Evolutionary conservation across 2,113 vertebrate species (phyloP), one percentile per base, ranked within the genome.

Genomic region (Pseudorhombus dupliciocellatus): DNA sequence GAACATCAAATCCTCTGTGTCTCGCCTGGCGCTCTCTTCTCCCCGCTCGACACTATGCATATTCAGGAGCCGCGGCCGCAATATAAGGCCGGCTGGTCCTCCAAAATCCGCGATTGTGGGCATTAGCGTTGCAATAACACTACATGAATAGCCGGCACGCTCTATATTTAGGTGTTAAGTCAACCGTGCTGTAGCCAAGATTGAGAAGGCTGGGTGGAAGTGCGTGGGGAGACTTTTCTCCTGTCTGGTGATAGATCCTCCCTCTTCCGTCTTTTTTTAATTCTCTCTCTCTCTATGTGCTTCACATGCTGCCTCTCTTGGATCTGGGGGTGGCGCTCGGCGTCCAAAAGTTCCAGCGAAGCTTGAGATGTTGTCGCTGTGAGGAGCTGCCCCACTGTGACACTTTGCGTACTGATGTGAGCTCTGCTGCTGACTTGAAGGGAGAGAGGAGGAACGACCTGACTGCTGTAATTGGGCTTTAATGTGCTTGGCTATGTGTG

Each of bases 1-100:
- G 93, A 91, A 94, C 91, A 93, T 92, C 92, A 93, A 93, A 93
- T 93, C 92, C 92, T 92, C 87, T 86, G 91, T 87, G 89, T 90
- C 91, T 91, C 73, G 79, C 80, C 87, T 87, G 87, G 81, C 62
- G 75, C 83, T 88, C 82, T 88, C 80, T 81, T 21, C 70, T 80
- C 73, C 57, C 85, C 30, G 59, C 88, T 82, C 75, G 54, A 73
- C 73, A 66, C 78, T 83, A 91, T 92, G 88, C 92, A 94, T 92
- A 91, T 93, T 93, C 91, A 93, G 84, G 70, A 92, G 88, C 78
- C 69, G 51, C 71, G 64, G 79, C 67, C 42, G 73, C 22, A 53
- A 84, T 84, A 67, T 81, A 64, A 77, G 87, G 84, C 87, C 50
- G 75, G 67, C 63, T 84, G 80, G 77, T 73, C 79, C 63, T 80